Evolutionary conservation across 2,797 vertebrate genomes (phyloP).

Genomic region (Bovichtus diacanthus): DNA sequence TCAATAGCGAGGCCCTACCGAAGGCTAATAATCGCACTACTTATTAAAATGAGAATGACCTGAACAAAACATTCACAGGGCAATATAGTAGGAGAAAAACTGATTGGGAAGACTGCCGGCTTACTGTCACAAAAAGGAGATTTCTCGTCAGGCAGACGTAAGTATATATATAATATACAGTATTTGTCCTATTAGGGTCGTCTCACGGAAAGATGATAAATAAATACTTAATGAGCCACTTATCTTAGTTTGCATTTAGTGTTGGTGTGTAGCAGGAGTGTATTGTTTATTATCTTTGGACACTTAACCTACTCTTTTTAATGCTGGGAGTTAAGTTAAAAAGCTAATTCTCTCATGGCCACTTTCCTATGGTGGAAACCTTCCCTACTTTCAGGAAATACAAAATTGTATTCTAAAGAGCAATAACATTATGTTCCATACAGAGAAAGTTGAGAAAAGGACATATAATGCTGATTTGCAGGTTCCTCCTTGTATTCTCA

Average conservation of each 20-base stretch:
- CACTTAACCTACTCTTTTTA: neutral
- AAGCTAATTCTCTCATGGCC: too few relatives aligned
- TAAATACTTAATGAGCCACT: conserved; percentile 4
- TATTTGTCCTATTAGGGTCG: neutral
- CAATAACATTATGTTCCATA: too few relatives aligned
- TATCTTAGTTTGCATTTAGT: neutral
- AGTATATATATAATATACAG: too few relatives aligned
- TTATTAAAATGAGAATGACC: conserved; percentile 55
- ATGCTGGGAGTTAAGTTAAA: too few relatives aligned
- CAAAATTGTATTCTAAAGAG: too few relatives aligned
- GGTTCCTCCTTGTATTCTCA: too few relatives aligned
- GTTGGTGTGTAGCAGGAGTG: neutral
- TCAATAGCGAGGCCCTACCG: conserved; percentile 40
- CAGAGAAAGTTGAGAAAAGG: too few relatives aligned
- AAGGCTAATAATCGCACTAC: neutral
- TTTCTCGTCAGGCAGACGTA: neutral
- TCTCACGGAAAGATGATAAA: neutral
- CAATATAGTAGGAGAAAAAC: neutral
- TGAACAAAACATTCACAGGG: conserved; percentile 21
- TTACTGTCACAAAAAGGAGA: conserved; percentile 2
- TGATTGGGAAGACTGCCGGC: neutral
- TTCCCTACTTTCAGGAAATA: too few relatives aligned
- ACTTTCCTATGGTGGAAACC: too few relatives aligned
- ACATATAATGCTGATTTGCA: too few relatives aligned
- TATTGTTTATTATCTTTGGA: conserved; percentile 18